Conservation (phyloP, 1,140 invertebrate genomes). For the Heliconius melpomene region DNA sequence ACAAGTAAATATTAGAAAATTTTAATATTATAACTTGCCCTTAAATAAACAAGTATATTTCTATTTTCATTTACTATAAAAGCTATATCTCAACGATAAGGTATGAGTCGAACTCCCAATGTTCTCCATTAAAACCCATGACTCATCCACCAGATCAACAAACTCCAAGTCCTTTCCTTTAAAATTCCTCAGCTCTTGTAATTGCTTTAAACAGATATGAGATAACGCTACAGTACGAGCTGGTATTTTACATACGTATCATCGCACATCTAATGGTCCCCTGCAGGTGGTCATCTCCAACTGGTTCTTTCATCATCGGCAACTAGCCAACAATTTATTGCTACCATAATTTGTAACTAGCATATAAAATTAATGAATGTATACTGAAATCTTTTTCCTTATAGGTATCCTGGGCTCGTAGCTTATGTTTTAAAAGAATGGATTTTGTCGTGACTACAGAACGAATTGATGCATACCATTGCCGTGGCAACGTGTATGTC, state of each 20-base stretch:
- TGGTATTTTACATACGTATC: conserved; percentile 24
- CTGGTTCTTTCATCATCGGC: conserved; percentile 22
- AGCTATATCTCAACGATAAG: too few relatives aligned
- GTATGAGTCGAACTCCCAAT: neutral
- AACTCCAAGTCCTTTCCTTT: neutral
- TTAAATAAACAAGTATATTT: too few relatives aligned
- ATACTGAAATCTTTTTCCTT: neutral
- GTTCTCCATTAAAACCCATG: neutral
- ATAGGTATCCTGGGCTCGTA: too few relatives aligned
- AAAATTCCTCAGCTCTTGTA: conserved; percentile 2
- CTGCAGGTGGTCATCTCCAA: conserved; percentile 33
- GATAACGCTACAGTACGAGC: conserved; percentile 12
- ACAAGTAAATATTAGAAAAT: too few relatives aligned
- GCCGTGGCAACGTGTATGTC: too few relatives aligned
- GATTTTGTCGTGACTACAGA: too few relatives aligned
- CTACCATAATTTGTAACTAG: conserved; percentile 23
- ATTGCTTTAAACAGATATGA: conserved; percentile 3
- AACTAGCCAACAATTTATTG: conserved; percentile 26
- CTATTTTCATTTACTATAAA: too few relatives aligned
- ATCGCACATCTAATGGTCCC: conserved; percentile 20
- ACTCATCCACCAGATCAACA: neutral
- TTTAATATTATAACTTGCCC: too few relatives aligned
- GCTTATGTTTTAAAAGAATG: too few relatives aligned
- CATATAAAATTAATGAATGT: neutral
- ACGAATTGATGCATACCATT: too few relatives aligned